Conservation (phyloP, 2,797 vertebrate species). For the Furcifer pardalis region DNA sequence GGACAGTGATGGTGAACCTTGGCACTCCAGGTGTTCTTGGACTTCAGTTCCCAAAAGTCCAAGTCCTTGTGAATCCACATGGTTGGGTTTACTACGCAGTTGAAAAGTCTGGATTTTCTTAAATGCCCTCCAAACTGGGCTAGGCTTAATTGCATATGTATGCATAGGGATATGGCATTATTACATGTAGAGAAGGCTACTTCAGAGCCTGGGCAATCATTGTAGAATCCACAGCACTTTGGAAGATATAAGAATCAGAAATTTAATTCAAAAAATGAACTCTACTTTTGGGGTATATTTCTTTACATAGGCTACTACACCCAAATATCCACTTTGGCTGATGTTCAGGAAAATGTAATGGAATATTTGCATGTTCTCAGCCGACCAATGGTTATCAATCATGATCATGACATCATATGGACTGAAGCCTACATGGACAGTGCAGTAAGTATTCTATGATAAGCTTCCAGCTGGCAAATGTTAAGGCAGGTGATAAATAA, state of each 20-base stretch:
- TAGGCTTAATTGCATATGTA: background rate
- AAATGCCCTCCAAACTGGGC: background rate
- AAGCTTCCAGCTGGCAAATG: background rate
- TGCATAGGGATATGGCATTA: background rate
- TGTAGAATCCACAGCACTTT: background rate
- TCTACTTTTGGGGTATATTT: background rate
- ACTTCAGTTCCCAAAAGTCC: no score
- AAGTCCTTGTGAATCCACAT: no score
- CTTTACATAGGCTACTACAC: slow-evolving; percentile 87
- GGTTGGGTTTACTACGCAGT: no score
- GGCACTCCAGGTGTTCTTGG: no score
- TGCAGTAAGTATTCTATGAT: slow-evolving; percentile 78
- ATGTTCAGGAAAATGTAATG: slow-evolving; percentile 98
- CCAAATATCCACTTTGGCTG: slow-evolving; percentile 92
- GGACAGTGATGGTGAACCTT: no score
- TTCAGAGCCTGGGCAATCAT: background rate
- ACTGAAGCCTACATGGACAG: slow-evolving; percentile 97
- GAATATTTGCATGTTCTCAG: slow-evolving; percentile 96
- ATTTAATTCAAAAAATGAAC: background rate
- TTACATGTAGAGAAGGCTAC: background rate
- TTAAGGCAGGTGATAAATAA: background rate
- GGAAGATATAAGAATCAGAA: background rate
- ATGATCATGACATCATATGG: slow-evolving; percentile 96
- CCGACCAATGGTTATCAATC: slow-evolving; percentile 97
- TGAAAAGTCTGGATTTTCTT: background rate